Percentiles rank a stretch among this genome's conserved stretches.
phyloP scores from a whole-genome alignment of 2,797 vertebrate genomes.

The Sebastes minor region DNA sequence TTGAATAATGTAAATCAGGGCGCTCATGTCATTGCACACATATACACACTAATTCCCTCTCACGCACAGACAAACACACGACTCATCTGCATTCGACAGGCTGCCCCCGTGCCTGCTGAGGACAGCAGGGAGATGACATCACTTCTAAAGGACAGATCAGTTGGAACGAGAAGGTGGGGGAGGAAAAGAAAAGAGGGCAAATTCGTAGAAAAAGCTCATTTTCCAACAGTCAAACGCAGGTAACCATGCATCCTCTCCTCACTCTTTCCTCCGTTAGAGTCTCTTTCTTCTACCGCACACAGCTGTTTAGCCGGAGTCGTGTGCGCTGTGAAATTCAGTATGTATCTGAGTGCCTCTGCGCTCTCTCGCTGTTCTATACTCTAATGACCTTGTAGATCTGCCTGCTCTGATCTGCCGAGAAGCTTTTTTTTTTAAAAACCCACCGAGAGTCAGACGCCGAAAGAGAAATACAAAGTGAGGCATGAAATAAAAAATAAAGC shows the following conservation, averaged over 20 bases:
- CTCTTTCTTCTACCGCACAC: slow-evolving; percentile 3
- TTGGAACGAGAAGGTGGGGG: slow-evolving; percentile 25
- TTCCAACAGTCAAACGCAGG: slow-evolving; percentile 2
- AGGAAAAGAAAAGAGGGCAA: slow-evolving; percentile 4
- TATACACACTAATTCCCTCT: background rate
- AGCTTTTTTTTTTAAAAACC: slow-evolving; percentile 48
- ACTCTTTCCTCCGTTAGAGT: background rate
- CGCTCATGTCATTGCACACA: slow-evolving; percentile 23
- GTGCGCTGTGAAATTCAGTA: slow-evolving; percentile 49
- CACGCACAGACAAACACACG: slow-evolving; percentile 23
- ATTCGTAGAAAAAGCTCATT: background rate
- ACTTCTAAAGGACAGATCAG: slow-evolving; percentile 66
- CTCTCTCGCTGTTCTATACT: slow-evolving; percentile 54
- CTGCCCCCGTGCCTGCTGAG: slow-evolving; percentile 51
- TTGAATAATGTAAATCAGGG: slow-evolving; percentile 56
- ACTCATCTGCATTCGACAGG: slow-evolving; percentile 68
- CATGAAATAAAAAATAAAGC: background rate
- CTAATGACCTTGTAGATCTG: slow-evolving; percentile 76
- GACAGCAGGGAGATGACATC: slow-evolving; percentile 71
- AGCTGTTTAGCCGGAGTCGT: slow-evolving; percentile 12
- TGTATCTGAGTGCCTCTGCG: slow-evolving; percentile 46
- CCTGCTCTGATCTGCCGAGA: slow-evolving; percentile 68
- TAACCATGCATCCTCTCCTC: background rate
- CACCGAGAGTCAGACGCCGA: slow-evolving; percentile 30
- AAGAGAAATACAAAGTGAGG: slow-evolving; percentile 43